phyloP scores from a whole-genome alignment of 2,113 vertebrate species.

The Phalacrocorax aristotelis region DNA sequence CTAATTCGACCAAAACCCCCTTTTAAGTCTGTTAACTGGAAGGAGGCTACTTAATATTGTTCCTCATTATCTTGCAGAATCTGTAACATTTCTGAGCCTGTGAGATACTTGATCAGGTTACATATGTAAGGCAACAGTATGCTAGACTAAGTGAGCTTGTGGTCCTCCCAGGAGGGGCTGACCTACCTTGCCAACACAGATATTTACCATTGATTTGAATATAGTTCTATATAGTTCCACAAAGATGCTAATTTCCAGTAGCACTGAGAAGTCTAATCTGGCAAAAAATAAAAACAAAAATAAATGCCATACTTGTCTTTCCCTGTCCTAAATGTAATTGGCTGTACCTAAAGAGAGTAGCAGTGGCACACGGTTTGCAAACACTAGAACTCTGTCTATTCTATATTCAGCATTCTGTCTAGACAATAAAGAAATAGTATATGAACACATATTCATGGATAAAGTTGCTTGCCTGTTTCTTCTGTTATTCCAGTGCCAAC shows the following conservation, averaged over 20 bases:
- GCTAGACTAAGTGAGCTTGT: neutral
- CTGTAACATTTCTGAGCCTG: neutral
- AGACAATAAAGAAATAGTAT: neutral
- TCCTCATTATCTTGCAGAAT: neutral
- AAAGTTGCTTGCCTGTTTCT: neutral
- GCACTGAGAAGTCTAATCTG: neutral
- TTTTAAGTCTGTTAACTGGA: neutral
- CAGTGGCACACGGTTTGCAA: neutral
- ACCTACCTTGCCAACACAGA: neutral
- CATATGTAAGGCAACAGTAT: neutral
- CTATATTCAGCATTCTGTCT: neutral
- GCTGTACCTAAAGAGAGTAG: neutral
- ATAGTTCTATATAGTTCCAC: neutral
- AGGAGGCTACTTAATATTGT: neutral
- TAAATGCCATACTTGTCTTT: neutral
- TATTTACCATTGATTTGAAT: neutral
- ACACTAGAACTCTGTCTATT: neutral
- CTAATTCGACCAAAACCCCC: accelerated
- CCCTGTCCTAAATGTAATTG: neutral
- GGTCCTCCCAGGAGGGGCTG: accelerated
- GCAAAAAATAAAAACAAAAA: neutral
- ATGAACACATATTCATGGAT: neutral
- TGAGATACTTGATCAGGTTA: neutral
- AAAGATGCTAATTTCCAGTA: neutral
- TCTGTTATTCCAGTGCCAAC: neutral